These are phyloP conservation scores for Spodoptera littoralis DNA, from an alignment of 2,888 invertebrate genomes.

Conservation along the genomic window DNA sequence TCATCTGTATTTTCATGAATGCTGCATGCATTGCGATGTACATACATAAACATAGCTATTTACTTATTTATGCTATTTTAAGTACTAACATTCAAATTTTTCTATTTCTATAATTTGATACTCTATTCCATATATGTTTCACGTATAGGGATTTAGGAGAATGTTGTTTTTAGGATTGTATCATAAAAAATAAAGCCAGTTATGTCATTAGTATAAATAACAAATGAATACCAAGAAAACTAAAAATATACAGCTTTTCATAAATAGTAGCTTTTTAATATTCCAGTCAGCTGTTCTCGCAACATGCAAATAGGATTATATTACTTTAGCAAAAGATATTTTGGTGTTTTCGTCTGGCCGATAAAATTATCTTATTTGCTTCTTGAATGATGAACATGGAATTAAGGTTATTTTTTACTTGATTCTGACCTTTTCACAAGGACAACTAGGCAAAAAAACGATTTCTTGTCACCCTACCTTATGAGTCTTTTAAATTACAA, in stretches of 20 bases:
- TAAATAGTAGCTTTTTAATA: conserved; percentile 55
- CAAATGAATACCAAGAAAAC: conserved; percentile 44
- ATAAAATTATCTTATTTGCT: conserved; percentile 46
- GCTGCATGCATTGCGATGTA: too few species aligned
- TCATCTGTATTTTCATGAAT: too few species aligned
- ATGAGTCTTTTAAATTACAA: too few species aligned
- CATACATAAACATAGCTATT: too few species aligned
- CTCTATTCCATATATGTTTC: too few species aligned
- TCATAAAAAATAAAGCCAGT: background rate
- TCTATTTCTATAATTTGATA: too few species aligned
- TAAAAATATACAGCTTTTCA: conserved; percentile 27
- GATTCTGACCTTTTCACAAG: conserved; percentile 10
- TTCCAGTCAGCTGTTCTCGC: conserved; percentile 53
- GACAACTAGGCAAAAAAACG: too few species aligned
- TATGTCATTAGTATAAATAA: conserved; percentile 19
- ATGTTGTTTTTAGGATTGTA: too few species aligned
- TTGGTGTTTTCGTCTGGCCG: conserved; percentile 51
- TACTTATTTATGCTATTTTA: too few species aligned
- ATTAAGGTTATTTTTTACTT: conserved; percentile 28
- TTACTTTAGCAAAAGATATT: conserved; percentile 67
- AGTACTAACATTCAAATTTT: too few species aligned
- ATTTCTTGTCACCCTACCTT: too few species aligned
- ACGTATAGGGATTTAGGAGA: background rate
- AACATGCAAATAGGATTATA: conserved; percentile 74
- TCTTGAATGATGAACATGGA: conserved; percentile 31